A percentile compares a stretch with the other conserved stretches of the same genome.
phyloP scores from a whole-genome alignment of 2,888 invertebrate species.

The Papilio elwesi region DNA sequence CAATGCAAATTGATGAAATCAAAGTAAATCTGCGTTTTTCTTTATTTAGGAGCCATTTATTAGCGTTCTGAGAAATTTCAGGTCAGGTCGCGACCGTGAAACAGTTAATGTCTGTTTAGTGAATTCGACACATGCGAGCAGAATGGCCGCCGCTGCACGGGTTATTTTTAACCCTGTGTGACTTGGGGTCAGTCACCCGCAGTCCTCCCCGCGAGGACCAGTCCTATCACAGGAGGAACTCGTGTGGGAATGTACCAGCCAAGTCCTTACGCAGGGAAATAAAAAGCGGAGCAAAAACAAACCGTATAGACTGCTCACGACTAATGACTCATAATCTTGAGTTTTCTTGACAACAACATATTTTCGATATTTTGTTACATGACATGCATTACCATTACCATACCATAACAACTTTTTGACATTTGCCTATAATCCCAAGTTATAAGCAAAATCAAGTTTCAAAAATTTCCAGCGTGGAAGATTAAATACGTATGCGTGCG shows the following conservation, averaged over 20 bases:
- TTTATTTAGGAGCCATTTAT: slow-evolving; percentile 39
- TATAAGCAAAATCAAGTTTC: background rate
- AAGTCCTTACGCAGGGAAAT: slow-evolving; percentile 58
- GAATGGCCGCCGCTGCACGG: slow-evolving; percentile 77
- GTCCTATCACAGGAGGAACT: slow-evolving; percentile 80
- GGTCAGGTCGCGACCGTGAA: slow-evolving; percentile 82
- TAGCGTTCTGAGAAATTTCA: slow-evolving; percentile 69
- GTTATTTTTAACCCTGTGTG: slow-evolving; percentile 82
- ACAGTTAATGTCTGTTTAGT: slow-evolving; percentile 82
- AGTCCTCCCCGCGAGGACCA: slow-evolving; percentile 78
- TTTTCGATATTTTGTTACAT: no score
- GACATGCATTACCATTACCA: no score
- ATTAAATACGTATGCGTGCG: no score
- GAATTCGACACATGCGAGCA: slow-evolving; percentile 83
- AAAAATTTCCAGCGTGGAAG: background rate
- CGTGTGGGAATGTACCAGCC: slow-evolving; percentile 77
- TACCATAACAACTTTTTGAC: no score
- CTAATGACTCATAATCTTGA: slow-evolving; percentile 29
- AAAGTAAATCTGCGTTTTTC: slow-evolving; percentile 16
- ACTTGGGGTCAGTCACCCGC: slow-evolving; percentile 81
- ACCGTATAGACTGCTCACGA: slow-evolving; percentile 47
- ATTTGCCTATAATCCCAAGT: no score
- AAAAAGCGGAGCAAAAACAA: slow-evolving; percentile 50
- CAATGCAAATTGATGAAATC: slow-evolving; percentile 16
- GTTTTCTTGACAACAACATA: background rate